phyloP scores from a whole-genome alignment of 1,140 invertebrate species.

The Philotrypesis tridentata region DNA sequence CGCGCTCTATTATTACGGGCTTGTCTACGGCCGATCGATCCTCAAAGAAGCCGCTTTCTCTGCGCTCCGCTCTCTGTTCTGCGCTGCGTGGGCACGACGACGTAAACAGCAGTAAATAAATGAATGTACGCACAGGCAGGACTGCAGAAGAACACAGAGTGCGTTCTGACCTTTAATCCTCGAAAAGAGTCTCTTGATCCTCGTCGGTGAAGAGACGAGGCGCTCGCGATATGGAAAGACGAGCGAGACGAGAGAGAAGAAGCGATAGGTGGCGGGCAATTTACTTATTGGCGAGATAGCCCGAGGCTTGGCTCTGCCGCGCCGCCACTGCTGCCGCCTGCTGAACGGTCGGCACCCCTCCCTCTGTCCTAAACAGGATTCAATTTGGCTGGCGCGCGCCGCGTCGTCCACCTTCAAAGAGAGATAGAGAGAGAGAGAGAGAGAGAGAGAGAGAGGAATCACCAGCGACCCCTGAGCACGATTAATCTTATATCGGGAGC shows the following conservation, averaged over 20 bases:
- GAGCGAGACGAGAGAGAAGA: slow-evolving; percentile 42
- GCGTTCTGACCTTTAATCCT: neutral
- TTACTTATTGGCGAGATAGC: slow-evolving; percentile 70
- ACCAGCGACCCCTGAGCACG: slow-evolving; percentile 68
- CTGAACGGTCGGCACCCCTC: slow-evolving; percentile 55
- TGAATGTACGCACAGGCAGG: too few relatives aligned
- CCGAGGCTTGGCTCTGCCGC: slow-evolving; percentile 48
- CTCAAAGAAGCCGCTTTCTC: slow-evolving; percentile 20
- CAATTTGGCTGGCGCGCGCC: slow-evolving; percentile 72
- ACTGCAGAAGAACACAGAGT: too few relatives aligned
- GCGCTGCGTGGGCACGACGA: too few relatives aligned
- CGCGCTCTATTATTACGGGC: too few relatives aligned
- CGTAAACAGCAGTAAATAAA: too few relatives aligned
- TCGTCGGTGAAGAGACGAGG: slow-evolving; percentile 20
- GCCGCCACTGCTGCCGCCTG: too few relatives aligned
- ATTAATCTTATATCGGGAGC: slow-evolving; percentile 75
- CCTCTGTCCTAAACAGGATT: slow-evolving; percentile 72
- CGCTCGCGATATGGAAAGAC: slow-evolving; percentile 40
- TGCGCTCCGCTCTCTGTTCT: too few relatives aligned
- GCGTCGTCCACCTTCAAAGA: slow-evolving; percentile 72
- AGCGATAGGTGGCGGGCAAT: slow-evolving; percentile 61
- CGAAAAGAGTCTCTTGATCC: neutral
- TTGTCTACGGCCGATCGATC: too few relatives aligned
- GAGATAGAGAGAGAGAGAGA: too few relatives aligned
- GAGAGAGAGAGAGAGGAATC: slow-evolving; percentile 68